These are phyloP conservation scores for Metellina segmentata DNA, from an alignment of 2,888 invertebrate species.

Conservation along the genomic window DNA sequence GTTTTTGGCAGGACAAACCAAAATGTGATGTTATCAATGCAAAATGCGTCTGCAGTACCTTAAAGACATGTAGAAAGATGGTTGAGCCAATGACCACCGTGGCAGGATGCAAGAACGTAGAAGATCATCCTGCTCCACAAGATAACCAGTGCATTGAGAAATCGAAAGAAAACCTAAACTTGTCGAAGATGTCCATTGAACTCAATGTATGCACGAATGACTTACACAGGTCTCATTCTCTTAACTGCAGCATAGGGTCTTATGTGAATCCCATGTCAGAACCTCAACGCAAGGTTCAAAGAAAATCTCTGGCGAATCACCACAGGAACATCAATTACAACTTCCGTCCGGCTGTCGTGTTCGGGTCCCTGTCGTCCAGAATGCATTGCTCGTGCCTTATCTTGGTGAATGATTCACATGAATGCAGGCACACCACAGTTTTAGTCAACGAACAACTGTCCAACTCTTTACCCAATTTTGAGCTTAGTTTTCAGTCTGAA, in stretches of 20 bases:
- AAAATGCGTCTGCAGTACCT: slow-evolving; percentile 24
- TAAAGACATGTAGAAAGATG: slow-evolving; percentile 63
- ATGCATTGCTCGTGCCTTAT: slow-evolving; percentile 73
- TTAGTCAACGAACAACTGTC: not conserved
- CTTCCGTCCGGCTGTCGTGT: slow-evolving; percentile 54
- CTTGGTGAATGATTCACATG: slow-evolving; percentile 6
- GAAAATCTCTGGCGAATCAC: slow-evolving; percentile 59
- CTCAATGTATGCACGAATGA: slow-evolving; percentile 18
- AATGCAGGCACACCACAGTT: not conserved
- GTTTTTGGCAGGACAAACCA: slow-evolving; percentile 5
- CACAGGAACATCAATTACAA: slow-evolving; percentile 62
- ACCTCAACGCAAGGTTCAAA: not conserved
- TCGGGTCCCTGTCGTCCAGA: slow-evolving; percentile 20
- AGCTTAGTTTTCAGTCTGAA: slow-evolving; percentile 15
- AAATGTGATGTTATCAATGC: not conserved
- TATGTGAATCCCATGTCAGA: not conserved
- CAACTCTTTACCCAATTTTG: slow-evolving; percentile 56
- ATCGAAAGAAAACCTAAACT: slow-evolving; percentile 30
- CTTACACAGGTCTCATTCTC: slow-evolving; percentile 62
- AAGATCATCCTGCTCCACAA: not conserved
- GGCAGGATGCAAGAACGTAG: not conserved
- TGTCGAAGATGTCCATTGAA: slow-evolving; percentile 34
- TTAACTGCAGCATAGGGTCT: slow-evolving; percentile 45
- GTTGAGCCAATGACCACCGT: not conserved
- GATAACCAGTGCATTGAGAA: not conserved